phyloP scores from a whole-genome alignment of 2,888 invertebrate genomes.

The Pterobdella sp. region DNA sequence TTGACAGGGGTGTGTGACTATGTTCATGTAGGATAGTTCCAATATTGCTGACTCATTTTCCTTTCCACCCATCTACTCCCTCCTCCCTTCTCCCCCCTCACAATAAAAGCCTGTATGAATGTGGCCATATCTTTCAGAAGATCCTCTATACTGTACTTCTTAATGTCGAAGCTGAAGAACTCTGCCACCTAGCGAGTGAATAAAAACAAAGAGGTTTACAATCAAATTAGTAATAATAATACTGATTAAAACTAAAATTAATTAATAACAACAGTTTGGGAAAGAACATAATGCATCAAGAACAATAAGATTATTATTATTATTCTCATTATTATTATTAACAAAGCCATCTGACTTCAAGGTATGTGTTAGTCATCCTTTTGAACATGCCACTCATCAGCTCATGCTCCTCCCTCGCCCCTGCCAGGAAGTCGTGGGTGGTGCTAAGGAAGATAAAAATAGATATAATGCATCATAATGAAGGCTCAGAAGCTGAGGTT shows the following conservation, averaged over 20 bases:
- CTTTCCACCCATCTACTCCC: too few species aligned
- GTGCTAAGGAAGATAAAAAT: too few species aligned
- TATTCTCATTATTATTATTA: not conserved
- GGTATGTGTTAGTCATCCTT: slow-evolving; percentile 79
- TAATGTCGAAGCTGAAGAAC: slow-evolving; percentile 81
- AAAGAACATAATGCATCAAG: not conserved
- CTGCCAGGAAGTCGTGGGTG: slow-evolving; percentile 61
- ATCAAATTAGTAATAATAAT: too few species aligned
- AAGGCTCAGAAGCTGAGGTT: too few species aligned
- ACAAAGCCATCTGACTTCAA: slow-evolving; percentile 58
- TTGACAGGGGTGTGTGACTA: too few species aligned
- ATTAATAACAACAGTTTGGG: not conserved
- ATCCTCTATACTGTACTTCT: slow-evolving; percentile 87
- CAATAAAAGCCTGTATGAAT: slow-evolving; percentile 77
- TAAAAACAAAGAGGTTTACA: too few species aligned
- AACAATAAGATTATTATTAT: not conserved
- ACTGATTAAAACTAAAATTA: not conserved
- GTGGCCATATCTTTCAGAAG: slow-evolving; percentile 89
- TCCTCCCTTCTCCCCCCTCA: too few species aligned
- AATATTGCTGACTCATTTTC: too few species aligned
- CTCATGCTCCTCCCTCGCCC: slow-evolving; percentile 77
- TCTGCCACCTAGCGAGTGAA: slow-evolving; percentile 56
- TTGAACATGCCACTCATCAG: slow-evolving; percentile 84
- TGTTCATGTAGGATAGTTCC: too few species aligned
- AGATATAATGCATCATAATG: too few species aligned